Percentiles rank a stretch among this genome's conserved stretches.
phyloP scores from a whole-genome alignment of 2,888 invertebrate genomes.

The Micoletzkya japonica region DNA sequence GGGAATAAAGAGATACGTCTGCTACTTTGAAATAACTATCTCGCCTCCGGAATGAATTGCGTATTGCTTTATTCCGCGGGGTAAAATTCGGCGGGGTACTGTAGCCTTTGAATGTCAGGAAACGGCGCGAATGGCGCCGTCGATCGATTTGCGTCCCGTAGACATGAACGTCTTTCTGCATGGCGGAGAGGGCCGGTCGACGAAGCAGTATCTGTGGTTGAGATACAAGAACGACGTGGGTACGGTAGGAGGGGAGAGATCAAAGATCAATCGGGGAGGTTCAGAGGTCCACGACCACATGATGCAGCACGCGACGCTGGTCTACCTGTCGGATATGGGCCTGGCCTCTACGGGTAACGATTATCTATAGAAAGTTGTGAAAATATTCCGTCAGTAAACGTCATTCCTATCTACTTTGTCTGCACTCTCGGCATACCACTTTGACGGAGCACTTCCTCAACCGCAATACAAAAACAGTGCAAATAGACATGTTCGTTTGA shows the following conservation, averaged over 20 bases:
- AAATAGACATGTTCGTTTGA: too few relatives aligned
- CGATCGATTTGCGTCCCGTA: constrained; percentile 45
- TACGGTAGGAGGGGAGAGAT: constrained; percentile 7
- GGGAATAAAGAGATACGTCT: too few relatives aligned
- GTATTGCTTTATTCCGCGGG: too few relatives aligned
- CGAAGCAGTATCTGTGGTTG: constrained; percentile 50
- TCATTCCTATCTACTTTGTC: not conserved
- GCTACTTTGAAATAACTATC: too few relatives aligned
- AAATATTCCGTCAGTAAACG: not conserved
- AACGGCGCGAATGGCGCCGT: constrained; percentile 45
- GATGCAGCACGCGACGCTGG: constrained; percentile 49
- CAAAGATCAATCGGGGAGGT: not conserved
- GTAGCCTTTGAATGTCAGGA: too few relatives aligned
- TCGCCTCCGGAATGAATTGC: too few relatives aligned
- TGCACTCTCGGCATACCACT: not conserved
- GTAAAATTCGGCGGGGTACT: too few relatives aligned
- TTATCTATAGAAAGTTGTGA: not conserved
- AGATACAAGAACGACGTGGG: constrained; percentile 49
- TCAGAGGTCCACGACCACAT: constrained; percentile 44
- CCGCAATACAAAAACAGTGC: too few relatives aligned
- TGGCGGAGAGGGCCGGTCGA: constrained; percentile 3
- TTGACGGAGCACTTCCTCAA: not conserved
- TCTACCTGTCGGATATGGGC: constrained; percentile 49
- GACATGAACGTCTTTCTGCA: constrained; percentile 34
- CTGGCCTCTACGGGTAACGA: constrained; percentile 39